phyloP scores from a whole-genome alignment of 2,113 vertebrate species.

The Gallinago jamesoni region DNA sequence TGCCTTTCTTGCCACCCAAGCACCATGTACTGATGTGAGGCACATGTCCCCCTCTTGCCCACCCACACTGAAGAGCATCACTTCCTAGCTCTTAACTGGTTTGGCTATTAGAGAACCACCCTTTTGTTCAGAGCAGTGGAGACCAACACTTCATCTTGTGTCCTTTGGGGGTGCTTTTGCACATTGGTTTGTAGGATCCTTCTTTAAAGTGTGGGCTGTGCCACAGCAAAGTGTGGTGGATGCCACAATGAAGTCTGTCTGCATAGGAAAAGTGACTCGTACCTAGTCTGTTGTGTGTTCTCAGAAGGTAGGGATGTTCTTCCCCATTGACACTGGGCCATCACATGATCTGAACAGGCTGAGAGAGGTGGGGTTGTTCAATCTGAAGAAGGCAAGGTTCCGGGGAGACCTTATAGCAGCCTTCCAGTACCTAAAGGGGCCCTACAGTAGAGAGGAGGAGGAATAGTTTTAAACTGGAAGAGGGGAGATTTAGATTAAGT shows the following conservation, averaged over 20 bases:
- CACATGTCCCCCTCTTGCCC: fast-evolving
- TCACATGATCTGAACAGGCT: too few relatives aligned
- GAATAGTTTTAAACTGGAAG: too few relatives aligned
- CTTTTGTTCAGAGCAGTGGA: not conserved
- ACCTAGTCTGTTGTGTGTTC: not conserved
- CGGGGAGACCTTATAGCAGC: too few relatives aligned
- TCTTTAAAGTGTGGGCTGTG: not conserved
- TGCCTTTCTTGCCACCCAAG: too few relatives aligned
- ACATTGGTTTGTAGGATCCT: not conserved
- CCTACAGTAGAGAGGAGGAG: too few relatives aligned
- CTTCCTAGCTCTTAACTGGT: not conserved
- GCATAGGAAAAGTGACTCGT: not conserved
- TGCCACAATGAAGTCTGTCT: not conserved
- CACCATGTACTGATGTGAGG: not conserved
- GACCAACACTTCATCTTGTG: not conserved
- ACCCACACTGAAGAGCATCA: not conserved
- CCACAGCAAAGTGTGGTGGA: not conserved
- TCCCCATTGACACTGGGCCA: not conserved
- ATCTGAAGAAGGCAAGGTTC: too few relatives aligned
- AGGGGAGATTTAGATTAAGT: too few relatives aligned
- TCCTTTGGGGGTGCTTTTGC: not conserved
- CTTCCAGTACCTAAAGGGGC: too few relatives aligned
- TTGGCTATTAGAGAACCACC: not conserved
- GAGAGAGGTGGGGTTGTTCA: too few relatives aligned
- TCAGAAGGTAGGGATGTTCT: not conserved